Evolutionary conservation across 2,797 vertebrate genomes (phyloP).

Genomic region (Ispidina picta): DNA sequence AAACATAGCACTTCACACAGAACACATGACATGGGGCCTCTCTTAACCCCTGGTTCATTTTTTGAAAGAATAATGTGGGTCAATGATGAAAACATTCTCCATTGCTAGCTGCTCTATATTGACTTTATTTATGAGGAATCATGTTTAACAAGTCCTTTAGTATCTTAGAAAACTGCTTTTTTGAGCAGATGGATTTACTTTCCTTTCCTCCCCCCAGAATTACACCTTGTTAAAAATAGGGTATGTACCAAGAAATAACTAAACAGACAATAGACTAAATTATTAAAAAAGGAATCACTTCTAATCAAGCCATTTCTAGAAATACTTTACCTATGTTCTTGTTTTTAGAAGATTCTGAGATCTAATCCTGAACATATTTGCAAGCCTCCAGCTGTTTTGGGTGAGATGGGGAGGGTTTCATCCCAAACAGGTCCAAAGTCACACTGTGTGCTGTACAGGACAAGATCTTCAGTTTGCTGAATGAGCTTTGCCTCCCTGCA

Average conservation of each 20-base stretch:
- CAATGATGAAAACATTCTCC: neutral
- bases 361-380: neutral
- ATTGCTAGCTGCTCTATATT: neutral
- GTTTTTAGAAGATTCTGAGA: neutral
- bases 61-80: neutral
- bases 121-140: neutral
- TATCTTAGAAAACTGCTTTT: neutral
- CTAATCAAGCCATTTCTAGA: neutral
- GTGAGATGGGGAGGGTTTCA: neutral
- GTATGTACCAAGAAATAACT: neutral
- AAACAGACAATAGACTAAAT: neutral
- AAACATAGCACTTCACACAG: neutral
- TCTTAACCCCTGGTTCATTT: neutral
- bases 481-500: neutral
- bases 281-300: neutral
- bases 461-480: neutral
- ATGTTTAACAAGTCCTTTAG: neutral
- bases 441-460: neutral
- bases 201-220: neutral
- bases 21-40: neutral
- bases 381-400: neutral
- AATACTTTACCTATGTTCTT: neutral
- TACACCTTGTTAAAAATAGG: neutral
- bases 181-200: neutral
- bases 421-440: neutral